Evolutionary conservation across 2,113 vertebrate genomes (phyloP), one percentile per base, ranked within the genome.

Genomic region (Serilophus lunatus): DNA sequence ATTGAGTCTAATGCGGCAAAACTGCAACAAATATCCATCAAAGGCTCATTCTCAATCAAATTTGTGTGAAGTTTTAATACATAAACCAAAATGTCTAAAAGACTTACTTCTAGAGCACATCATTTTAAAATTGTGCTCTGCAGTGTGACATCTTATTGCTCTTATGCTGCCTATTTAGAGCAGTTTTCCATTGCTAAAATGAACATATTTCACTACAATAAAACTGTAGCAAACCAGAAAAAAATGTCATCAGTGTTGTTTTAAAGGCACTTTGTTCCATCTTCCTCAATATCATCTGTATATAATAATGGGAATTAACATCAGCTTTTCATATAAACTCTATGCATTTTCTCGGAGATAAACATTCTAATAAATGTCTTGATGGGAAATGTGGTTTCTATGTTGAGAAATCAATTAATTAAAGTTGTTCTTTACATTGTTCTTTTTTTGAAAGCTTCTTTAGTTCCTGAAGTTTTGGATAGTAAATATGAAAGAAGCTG

Each of bases 1-100:
- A 99, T 99, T 93, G 98, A 97, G 98, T 98, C 98, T 98, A 98
- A 98, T 97, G 98, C 98, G 96, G 98, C 98, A 98, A 97, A 97
- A 98, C 97, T 88, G 59, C 77, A 82, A 96, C 97, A 97, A 97
- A 97, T 98, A 98, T 97, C 97, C 96, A 97, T 98, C 97, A 97
- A 96, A 96, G 91, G 96, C 97, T 97, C 94, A 96, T 97, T 97
- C 97, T 98, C 98, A 97, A 98, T 98, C 98, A 98, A 98, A 98
- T 98, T 98, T 98, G 98, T 96, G 85, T 96, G 97, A 97, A 83
- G 97, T 97, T 98, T 98, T 97, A 98, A 98, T 98, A 98, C 98
- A 98, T 97, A 97, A 98, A 97, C 96, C 97, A 96, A 98, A 93
- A 95, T 56, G 89, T 97, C 97, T 95, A 69, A 93, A 96, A 96